Percentiles rank a stretch among this genome's conserved stretches.
phyloP scores from a whole-genome alignment of 2,113 vertebrate species.

The Thermophis baileyi region DNA sequence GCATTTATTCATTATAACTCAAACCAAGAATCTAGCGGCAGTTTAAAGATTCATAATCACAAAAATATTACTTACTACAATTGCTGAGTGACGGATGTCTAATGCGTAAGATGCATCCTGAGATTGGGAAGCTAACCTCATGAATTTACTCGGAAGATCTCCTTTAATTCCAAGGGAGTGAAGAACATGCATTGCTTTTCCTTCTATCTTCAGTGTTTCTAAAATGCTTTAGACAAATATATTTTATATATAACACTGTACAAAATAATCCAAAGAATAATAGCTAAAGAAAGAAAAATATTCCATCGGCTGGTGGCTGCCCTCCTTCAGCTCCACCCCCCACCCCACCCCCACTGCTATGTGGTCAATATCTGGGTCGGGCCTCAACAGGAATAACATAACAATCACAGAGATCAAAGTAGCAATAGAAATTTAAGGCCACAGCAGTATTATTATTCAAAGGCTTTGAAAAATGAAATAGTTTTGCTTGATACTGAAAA shows the following conservation, averaged over 20 bases:
- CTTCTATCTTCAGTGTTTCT: conserved; percentile 83
- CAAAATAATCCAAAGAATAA: neutral
- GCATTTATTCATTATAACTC: neutral
- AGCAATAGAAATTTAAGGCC: neutral
- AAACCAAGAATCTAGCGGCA: neutral
- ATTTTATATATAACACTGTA: neutral
- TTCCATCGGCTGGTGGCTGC: neutral
- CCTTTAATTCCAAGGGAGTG: conserved; percentile 82
- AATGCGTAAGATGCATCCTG: conserved; percentile 78
- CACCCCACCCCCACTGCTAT: neutral
- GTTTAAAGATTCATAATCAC: neutral
- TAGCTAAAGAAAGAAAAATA: neutral
- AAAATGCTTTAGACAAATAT: conserved; percentile 65
- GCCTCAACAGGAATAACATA: neutral
- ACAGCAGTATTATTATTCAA: neutral
- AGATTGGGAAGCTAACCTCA: conserved; percentile 74
- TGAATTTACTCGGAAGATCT: conserved; percentile 75
- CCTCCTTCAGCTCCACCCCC: neutral
- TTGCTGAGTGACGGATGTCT: conserved; percentile 87
- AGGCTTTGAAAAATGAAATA: neutral
- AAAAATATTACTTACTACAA: conserved; percentile 77
- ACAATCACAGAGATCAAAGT: neutral
- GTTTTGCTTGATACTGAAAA: neutral
- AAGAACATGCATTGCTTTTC: conserved; percentile 85
- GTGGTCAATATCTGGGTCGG: neutral